Percentiles rank a stretch among this genome's conserved stretches.
Conservation (phyloP, 2,888 invertebrate species). For the Priocnemis perturbator region DNA sequence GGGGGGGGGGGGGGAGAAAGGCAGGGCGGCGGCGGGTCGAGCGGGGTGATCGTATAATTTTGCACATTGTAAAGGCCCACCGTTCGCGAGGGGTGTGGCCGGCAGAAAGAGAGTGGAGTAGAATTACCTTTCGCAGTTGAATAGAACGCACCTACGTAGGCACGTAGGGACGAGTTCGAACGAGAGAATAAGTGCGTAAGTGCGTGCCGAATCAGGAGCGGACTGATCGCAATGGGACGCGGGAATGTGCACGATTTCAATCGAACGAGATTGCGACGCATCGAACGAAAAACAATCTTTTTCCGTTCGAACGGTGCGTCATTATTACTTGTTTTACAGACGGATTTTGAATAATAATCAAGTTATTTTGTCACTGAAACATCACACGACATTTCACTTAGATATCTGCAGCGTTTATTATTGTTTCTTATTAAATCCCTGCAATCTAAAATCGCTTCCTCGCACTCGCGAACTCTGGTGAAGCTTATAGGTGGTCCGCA, state of each 20-base stretch:
- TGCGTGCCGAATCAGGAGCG: conserved; percentile 42
- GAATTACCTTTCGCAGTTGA: conserved; percentile 65
- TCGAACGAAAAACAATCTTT: too few relatives aligned
- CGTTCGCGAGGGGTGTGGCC: conserved; percentile 27
- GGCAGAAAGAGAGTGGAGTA: conserved; percentile 50
- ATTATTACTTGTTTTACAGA: too few relatives aligned
- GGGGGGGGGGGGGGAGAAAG: conserved; percentile 15
- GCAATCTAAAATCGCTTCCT: too few relatives aligned
- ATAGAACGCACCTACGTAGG: conserved; percentile 59
- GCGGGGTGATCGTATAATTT: conserved; percentile 66
- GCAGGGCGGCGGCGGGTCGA: conserved; percentile 18
- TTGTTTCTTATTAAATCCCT: too few relatives aligned
- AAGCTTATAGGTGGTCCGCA: too few relatives aligned
- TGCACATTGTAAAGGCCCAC: conserved; percentile 61
- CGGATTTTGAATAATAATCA: too few relatives aligned
- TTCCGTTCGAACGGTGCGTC: too few relatives aligned
- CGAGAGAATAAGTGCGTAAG: conserved; percentile 28
- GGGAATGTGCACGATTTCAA: background rate
- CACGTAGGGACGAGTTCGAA: conserved; percentile 41
- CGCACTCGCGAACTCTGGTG: too few relatives aligned
- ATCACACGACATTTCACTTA: too few relatives aligned
- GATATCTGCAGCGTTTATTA: too few relatives aligned
- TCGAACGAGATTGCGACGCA: too few relatives aligned
- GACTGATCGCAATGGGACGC: conserved; percentile 12
- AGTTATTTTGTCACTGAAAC: too few relatives aligned